These are phyloP conservation scores for Pomatorhinus ruficollis DNA, from an alignment of 2,113 vertebrate species.

Conservation along the genomic window DNA sequence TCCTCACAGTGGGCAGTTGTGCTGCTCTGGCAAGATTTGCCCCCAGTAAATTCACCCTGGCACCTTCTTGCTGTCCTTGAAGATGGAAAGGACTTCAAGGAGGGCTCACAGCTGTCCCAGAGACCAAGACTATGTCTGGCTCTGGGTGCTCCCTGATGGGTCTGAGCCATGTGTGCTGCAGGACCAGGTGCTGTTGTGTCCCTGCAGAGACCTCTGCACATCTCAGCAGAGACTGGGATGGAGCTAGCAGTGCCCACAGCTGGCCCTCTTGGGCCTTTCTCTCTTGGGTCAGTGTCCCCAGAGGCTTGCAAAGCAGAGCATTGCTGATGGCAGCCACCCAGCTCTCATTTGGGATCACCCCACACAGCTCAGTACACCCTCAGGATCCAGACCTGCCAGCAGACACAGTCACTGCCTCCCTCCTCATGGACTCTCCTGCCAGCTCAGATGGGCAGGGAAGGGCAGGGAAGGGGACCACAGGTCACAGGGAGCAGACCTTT, in stretches of 20 bases:
- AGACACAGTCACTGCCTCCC: background rate
- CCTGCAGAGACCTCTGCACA: background rate
- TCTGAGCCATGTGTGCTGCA: accelerated
- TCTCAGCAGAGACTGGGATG: background rate
- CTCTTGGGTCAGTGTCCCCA: accelerated
- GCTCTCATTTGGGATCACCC: accelerated
- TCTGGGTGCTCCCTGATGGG: background rate
- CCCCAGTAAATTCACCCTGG: background rate
- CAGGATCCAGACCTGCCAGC: accelerated
- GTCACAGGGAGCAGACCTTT: background rate
- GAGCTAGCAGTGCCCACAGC: background rate
- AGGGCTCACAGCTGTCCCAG: background rate
- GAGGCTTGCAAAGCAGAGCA: background rate
- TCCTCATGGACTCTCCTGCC: background rate
- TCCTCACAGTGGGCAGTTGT: background rate
- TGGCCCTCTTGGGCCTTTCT: background rate
- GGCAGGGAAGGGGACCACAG: background rate
- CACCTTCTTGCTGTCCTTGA: background rate
- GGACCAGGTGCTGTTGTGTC: accelerated
- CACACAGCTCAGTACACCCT: background rate
- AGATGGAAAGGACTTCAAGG: background rate
- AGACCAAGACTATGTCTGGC: background rate
- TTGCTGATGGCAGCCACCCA: background rate
- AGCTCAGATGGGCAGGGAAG: background rate
- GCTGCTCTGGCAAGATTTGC: background rate